phyloP scores from a whole-genome alignment of 2,888 invertebrate genomes.

The Conomelus anceps region DNA sequence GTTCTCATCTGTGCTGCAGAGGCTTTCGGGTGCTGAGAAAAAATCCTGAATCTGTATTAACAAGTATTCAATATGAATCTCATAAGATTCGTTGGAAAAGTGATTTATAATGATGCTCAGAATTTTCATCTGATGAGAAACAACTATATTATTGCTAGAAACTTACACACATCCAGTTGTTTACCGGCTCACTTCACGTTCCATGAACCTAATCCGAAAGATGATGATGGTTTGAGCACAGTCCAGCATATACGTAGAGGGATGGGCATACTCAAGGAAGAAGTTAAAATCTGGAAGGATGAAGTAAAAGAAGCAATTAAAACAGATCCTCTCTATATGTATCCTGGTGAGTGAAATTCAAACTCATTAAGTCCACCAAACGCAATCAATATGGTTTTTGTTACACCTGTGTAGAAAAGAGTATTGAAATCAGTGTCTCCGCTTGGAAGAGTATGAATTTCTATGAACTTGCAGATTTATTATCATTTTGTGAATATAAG shows the following conservation, averaged over 20 bases:
- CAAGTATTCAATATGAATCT: neutral
- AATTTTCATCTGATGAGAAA: neutral
- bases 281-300: slow-evolving; percentile 56
- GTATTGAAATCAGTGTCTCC: no score
- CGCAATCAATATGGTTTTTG: neutral
- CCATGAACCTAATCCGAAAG: neutral
- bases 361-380: neutral
- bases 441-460: no score
- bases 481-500: no score
- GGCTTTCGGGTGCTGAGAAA: neutral
- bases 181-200: neutral
- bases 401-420: no score
- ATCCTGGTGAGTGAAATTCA: slow-evolving; percentile 45
- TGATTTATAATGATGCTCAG: neutral
- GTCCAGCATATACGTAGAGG: slow-evolving; percentile 55
- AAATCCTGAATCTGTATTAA: neutral
- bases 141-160: neutral
- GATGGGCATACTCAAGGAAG: slow-evolving; percentile 56
- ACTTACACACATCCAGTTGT: neutral
- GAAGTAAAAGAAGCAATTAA: slow-evolving; percentile 60
- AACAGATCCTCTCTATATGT: slow-evolving; percentile 53
- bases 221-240: neutral
- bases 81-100: neutral
- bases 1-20: no score
- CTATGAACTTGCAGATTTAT: no score